A percentile compares a stretch with the other conserved stretches of the same genome.
These are phyloP conservation scores for Montipora sp. DNA, from an alignment of 64 coral and sea anemone species.

Conservation along the genomic window DNA sequence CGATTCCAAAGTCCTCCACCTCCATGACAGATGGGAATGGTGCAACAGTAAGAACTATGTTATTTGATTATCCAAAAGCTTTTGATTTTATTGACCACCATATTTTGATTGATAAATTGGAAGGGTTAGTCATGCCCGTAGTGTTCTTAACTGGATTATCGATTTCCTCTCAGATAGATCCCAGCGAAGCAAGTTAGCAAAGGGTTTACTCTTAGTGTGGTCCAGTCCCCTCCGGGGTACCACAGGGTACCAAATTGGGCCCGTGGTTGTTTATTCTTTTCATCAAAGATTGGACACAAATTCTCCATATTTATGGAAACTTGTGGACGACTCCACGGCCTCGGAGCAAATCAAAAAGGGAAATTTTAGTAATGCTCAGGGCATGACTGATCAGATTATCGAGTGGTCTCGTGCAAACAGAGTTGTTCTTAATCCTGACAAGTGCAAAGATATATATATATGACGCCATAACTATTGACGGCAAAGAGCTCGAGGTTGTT, in stretches of 20 bases:
- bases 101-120: slow-evolving; percentile 5
- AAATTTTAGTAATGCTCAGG: slow-evolving; percentile 3
- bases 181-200: slow-evolving; percentile 22
- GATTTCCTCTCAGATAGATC: not conserved
- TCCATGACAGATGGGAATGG: slow-evolving; percentile 1
- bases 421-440: slow-evolving; percentile 18
- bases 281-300: not conserved
- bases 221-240: slow-evolving; percentile 22
- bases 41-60: slow-evolving; percentile 5
- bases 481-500: not conserved
- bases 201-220: slow-evolving; percentile 26
- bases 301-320: slow-evolving; percentile 37
- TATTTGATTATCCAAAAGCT: slow-evolving; percentile 19
- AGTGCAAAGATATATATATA: slow-evolving; percentile 11
- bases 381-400: not conserved
- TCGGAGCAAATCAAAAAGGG: slow-evolving; percentile 4
- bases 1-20: no score
- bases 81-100: slow-evolving; percentile 47
- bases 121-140: not conserved
- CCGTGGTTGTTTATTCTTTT: slow-evolving; percentile 41
- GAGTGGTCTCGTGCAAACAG: not conserved
- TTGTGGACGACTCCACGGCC: slow-evolving; percentile 14
- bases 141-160: slow-evolving; percentile 26
- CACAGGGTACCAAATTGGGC: slow-evolving; percentile 47
- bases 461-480: not conserved